Conservation (phyloP, 2,888 invertebrate species). For the Penaeus monodon region DNA sequence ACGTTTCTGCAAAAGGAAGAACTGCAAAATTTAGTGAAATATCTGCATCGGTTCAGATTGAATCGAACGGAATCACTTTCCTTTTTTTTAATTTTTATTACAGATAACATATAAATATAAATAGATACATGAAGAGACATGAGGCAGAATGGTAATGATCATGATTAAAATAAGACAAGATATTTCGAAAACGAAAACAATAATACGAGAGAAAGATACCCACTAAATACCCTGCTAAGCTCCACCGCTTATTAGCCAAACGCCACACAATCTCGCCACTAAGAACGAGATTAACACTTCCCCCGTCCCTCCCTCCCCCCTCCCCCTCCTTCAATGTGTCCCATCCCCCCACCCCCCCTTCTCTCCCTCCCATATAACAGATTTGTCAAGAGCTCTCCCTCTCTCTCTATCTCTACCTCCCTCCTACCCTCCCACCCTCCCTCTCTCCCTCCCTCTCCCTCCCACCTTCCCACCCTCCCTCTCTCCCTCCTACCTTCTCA, state of each 20-base stretch:
- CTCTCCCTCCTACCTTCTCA: not conserved
- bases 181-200: too few relatives aligned
- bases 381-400: not conserved
- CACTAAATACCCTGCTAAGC: too few relatives aligned
- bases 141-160: too few relatives aligned
- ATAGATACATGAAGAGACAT: too few relatives aligned
- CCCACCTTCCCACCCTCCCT: not conserved
- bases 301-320: not conserved
- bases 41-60: slow-evolving; percentile 44
- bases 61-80: not conserved
- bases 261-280: not conserved
- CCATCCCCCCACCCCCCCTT: too few relatives aligned
- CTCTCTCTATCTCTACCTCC: not conserved
- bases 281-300: not conserved
- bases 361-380: too few relatives aligned
- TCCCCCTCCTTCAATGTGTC: too few relatives aligned
- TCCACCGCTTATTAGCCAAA: too few relatives aligned
- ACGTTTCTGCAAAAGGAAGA: slow-evolving; percentile 56
- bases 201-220: too few relatives aligned
- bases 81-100: too few relatives aligned
- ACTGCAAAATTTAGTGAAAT: slow-evolving; percentile 57
- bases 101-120: too few relatives aligned
- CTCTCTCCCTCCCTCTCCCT: not conserved
- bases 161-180: too few relatives aligned
- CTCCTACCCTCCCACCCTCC: not conserved